Percentiles rank a stretch among this genome's conserved stretches.
phyloP scores from a whole-genome alignment of 2,113 vertebrate species.

The Neoarius graeffei region DNA sequence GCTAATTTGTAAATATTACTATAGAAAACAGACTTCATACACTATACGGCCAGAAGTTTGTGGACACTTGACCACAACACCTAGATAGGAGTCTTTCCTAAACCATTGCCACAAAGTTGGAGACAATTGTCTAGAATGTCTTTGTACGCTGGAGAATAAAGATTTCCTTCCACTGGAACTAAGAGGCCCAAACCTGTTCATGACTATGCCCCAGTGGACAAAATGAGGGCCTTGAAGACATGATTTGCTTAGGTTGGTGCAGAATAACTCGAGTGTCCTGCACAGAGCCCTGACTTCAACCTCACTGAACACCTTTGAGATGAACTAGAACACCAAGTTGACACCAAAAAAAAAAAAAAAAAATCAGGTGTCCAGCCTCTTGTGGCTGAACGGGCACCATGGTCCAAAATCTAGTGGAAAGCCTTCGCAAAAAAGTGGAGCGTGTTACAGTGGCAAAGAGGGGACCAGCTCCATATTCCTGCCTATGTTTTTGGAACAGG shows the following conservation, averaged over 20 bases:
- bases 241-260: no score
- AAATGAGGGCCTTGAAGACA: no score
- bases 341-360: no score
- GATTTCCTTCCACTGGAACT: not conserved
- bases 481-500: not conserved
- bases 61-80: not conserved
- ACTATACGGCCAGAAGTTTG: not conserved
- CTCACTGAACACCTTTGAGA: no score
- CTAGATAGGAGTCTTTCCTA: not conserved
- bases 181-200: not conserved
- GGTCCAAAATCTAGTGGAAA: not conserved
- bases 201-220: not conserved
- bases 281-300: no score
- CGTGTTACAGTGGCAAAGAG: not conserved
- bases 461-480: not conserved
- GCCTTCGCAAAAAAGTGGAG: not conserved
- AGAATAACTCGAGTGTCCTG: no score
- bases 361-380: not conserved
- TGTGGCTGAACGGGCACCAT: not conserved
- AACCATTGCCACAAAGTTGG: not conserved
- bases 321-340: no score
- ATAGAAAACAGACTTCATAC: not conserved
- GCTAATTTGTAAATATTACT: not conserved
- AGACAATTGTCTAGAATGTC: not conserved
- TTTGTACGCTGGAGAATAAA: not conserved